These are phyloP conservation scores for Atrichornis clamosus DNA, from an alignment of 2,113 vertebrate species.

Conservation along the genomic window DNA sequence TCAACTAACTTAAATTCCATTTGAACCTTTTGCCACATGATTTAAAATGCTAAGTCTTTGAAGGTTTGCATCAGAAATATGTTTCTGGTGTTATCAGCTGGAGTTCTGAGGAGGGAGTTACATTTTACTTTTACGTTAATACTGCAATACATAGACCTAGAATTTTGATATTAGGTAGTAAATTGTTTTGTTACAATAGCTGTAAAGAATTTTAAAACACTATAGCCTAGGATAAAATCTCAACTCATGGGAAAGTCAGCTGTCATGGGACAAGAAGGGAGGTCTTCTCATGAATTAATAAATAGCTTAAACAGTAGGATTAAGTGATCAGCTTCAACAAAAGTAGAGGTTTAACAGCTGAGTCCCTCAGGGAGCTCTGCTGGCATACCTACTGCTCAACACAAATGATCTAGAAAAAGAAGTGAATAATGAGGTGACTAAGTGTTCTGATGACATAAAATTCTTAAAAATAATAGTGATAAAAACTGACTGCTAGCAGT, in stretches of 20 bases:
- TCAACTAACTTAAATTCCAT: background rate
- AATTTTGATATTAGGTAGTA: background rate
- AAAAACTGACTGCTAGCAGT: background rate
- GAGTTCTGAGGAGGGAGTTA: background rate
- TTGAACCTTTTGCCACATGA: background rate
- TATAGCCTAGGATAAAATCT: background rate
- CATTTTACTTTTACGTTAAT: background rate
- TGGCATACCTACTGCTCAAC: background rate
- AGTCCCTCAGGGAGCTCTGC: conserved; percentile 18
- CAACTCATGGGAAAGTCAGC: background rate
- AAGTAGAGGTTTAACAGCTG: conserved; percentile 19
- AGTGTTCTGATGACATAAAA: background rate
- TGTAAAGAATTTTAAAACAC: background rate
- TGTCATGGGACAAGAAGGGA: background rate
- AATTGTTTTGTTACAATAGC: background rate
- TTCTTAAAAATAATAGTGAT: background rate
- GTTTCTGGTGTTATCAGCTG: background rate
- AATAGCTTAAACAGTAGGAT: conserved; percentile 26
- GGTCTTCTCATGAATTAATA: conserved; percentile 26
- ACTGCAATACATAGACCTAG: background rate
- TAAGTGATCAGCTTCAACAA: conserved; percentile 50
- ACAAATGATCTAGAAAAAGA: conserved; percentile 26
- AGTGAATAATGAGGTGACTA: conserved; percentile 24
- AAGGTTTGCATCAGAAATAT: background rate
- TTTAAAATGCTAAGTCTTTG: background rate